Evolutionary conservation across 1,140 invertebrate genomes (phyloP).

Genomic region (Procambarus virginalis): DNA sequence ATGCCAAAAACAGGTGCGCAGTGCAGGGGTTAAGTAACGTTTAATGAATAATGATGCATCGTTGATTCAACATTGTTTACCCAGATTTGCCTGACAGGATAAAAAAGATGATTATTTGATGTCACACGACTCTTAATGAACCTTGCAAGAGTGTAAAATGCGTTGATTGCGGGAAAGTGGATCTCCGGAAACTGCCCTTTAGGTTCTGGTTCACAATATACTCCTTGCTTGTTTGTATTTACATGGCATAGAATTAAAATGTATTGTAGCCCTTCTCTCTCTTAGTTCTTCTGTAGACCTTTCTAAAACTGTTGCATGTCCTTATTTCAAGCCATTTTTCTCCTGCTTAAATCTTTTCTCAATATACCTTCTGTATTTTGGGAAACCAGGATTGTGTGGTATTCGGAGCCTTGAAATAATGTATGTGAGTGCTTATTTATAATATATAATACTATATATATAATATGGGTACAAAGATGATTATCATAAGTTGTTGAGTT

Average conservation of each 20-base stretch:
- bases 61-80: no score
- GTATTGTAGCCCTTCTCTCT: background rate
- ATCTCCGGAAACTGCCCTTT: background rate
- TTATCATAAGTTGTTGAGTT: no score
- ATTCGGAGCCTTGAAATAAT: no score
- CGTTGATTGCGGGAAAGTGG: background rate
- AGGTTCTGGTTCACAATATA: background rate
- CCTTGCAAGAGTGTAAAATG: background rate
- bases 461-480: no score
- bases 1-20: no score
- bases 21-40: no score
- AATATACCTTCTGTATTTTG: background rate
- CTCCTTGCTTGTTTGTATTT: background rate
- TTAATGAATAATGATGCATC: no score
- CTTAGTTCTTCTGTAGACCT: background rate
- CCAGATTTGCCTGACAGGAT: no score
- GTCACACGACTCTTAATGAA: background rate
- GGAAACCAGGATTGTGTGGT: background rate
- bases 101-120: background rate
- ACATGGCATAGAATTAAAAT: background rate
- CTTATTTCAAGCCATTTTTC: background rate
- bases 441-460: no score
- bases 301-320: background rate
- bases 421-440: no score
- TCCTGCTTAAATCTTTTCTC: background rate